A percentile compares a stretch with the other conserved stretches of the same genome.
phyloP scores from a whole-genome alignment of 2,113 vertebrate species.

The Columba janthina region DNA sequence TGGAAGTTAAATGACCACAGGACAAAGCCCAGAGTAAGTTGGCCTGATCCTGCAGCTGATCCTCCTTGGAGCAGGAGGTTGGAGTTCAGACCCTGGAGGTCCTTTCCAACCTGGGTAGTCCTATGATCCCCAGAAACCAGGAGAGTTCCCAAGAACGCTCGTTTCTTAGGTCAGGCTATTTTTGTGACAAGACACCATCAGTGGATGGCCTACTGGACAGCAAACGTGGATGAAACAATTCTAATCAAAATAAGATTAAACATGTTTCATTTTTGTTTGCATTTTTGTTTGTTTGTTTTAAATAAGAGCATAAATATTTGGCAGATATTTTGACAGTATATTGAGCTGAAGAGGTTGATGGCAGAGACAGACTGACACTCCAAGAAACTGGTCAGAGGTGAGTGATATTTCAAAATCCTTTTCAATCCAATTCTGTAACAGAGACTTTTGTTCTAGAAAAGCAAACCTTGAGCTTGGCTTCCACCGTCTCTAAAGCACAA shows the following conservation, averaged over 20 bases:
- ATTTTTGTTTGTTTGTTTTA: too few relatives aligned
- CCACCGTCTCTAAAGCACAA: background rate
- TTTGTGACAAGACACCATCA: background rate
- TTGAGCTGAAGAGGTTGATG: background rate
- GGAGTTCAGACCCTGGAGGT: background rate
- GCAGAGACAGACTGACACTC: background rate
- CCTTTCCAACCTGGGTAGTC: background rate
- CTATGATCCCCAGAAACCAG: background rate
- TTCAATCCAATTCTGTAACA: background rate
- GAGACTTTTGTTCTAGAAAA: background rate
- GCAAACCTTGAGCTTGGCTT: background rate
- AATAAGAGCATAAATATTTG: background rate
- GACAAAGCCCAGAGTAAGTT: background rate
- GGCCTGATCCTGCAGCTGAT: background rate
- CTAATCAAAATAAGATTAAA: background rate
- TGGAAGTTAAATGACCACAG: background rate
- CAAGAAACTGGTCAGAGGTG: background rate
- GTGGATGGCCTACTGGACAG: accelerated
- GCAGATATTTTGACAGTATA: background rate
- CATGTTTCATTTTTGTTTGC: too few relatives aligned
- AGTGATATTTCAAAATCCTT: background rate
- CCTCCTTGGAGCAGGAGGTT: background rate
- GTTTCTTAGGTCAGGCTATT: background rate
- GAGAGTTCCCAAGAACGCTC: background rate
- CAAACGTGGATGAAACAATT: background rate